Percentiles rank a stretch among this genome's conserved stretches.
phyloP scores from a whole-genome alignment of 1,140 invertebrate genomes.

The Drosophila pectinifera region DNA sequence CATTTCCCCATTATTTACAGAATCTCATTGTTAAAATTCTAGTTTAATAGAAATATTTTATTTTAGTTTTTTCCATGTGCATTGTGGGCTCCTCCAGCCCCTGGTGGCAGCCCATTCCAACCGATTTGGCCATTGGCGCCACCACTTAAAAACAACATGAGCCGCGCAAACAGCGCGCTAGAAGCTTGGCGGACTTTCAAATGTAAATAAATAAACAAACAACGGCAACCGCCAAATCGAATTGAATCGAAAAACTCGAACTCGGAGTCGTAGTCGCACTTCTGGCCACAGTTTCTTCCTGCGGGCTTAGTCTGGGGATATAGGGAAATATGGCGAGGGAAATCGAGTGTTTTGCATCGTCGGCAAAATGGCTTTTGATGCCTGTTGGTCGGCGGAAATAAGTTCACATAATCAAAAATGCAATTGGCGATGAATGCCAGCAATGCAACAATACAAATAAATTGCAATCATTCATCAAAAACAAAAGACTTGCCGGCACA shows the following conservation, averaged over 20 bases:
- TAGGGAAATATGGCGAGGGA: constrained; percentile 2
- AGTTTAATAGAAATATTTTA: neutral
- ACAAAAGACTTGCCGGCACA: constrained; percentile 70
- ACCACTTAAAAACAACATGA: constrained; percentile 81
- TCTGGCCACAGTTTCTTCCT: constrained; percentile 55
- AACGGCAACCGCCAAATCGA: constrained; percentile 37
- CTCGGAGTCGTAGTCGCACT: neutral
- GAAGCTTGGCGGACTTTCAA: constrained; percentile 76
- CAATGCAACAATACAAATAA: constrained; percentile 83
- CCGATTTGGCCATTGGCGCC: constrained; percentile 70
- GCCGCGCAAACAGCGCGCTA: constrained; percentile 41
- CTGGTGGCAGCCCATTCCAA: constrained; percentile 16
- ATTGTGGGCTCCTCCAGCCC: constrained; percentile 2
- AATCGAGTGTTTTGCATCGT: constrained; percentile 47
- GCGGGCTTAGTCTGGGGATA: constrained; percentile 3
- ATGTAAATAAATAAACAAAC: constrained; percentile 80
- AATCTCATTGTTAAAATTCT: neutral
- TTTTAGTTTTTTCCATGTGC: neutral
- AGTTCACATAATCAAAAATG: constrained; percentile 77
- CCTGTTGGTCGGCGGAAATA: constrained; percentile 41
- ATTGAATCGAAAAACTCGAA: constrained; percentile 45
- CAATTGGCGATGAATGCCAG: constrained; percentile 72
- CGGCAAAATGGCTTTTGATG: constrained; percentile 69
- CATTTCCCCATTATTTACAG: no score
- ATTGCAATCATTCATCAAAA: constrained; percentile 81